A percentile compares a stretch with the other conserved stretches of the same genome.
Conservation (phyloP, 2,797 vertebrate species). For the Xenentodon cancila region DNA sequence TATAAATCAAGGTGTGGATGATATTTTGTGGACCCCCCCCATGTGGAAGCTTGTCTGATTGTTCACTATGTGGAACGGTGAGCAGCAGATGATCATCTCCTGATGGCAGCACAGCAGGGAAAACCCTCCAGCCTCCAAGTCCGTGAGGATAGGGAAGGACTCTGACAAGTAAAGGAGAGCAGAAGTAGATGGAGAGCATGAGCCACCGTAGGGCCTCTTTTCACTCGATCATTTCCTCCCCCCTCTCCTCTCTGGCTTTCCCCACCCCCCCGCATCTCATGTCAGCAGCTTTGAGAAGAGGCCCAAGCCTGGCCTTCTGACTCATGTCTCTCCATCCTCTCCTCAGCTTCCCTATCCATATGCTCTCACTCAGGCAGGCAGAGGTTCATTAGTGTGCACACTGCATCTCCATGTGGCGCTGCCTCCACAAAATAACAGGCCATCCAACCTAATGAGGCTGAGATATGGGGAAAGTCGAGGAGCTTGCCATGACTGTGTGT, state of each 20-base stretch:
- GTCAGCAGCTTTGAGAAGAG: constrained; percentile 59
- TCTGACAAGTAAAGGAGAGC: constrained; percentile 60
- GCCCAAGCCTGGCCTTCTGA: constrained; percentile 69
- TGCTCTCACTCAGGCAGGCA: constrained; percentile 79
- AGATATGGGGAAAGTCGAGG: constrained; percentile 77
- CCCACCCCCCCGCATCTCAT: constrained; percentile 31
- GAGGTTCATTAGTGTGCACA: constrained; percentile 82
- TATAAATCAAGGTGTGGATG: constrained; percentile 42
- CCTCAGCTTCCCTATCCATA: constrained; percentile 77
- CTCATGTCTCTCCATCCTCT: constrained; percentile 72
- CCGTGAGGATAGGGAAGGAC: constrained; percentile 64
- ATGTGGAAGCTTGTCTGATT: constrained; percentile 62
- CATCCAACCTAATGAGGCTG: constrained; percentile 85
- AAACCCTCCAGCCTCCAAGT: constrained; percentile 59
- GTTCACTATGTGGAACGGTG: constrained; percentile 66
- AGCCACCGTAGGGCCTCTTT: constrained; percentile 54
- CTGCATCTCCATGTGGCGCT: constrained; percentile 80
- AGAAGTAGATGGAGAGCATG: constrained; percentile 64
- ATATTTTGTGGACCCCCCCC: constrained; percentile 29
- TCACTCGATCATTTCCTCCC: constrained; percentile 46
- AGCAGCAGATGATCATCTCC: constrained; percentile 78
- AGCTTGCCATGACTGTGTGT: constrained; percentile 48
- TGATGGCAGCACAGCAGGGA: constrained; percentile 74
- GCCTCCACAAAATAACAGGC: constrained; percentile 82
- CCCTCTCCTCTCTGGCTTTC: background rate